A percentile compares a stretch with the other conserved stretches of the same genome.
These are phyloP conservation scores for Boloria euphrosyne DNA, from an alignment of 2,888 invertebrate genomes.

Conservation along the genomic window DNA sequence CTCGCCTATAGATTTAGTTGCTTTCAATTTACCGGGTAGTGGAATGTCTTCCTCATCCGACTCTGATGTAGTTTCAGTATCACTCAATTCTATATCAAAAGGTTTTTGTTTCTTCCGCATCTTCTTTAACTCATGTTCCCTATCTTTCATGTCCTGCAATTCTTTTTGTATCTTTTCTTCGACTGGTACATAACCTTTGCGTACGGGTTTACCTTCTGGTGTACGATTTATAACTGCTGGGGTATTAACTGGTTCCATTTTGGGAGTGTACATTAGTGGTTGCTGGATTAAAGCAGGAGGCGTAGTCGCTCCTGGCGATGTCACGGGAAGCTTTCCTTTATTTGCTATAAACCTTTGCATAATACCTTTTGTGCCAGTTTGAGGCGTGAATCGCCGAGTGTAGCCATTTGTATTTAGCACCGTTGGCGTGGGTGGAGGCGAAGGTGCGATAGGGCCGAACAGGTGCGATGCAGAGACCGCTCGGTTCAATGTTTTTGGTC, in stretches of 20 bases:
- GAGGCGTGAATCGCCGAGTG: conserved; percentile 84
- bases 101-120: conserved; percentile 84
- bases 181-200: conserved; percentile 91
- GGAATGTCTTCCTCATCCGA: conserved; percentile 83
- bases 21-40: conserved; percentile 83
- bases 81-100: conserved; percentile 84
- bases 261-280: conserved; percentile 69
- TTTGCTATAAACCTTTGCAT: conserved; percentile 94
- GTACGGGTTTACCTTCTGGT: conserved; percentile 84
- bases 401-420: conserved; percentile 75
- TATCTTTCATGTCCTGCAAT: conserved; percentile 90
- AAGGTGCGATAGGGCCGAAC: conserved; percentile 65
- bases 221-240: conserved; percentile 77
- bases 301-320: conserved; percentile 55
- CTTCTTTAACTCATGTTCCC: conserved; percentile 90
- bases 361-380: conserved; percentile 87
- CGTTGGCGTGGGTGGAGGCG: conserved; percentile 63
- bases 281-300: conserved; percentile 59
- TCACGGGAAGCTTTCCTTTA: conserved; percentile 85
- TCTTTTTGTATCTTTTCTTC: conserved; percentile 95
- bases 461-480: conserved; percentile 76
- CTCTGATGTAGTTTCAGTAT: conserved; percentile 81
- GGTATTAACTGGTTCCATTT: conserved; percentile 52
- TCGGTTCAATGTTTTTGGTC: conserved; percentile 61
- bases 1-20: conserved; percentile 86